Evolutionary conservation across 2,113 vertebrate species (phyloP).

Genomic region (Otolemur garnettii): DNA sequence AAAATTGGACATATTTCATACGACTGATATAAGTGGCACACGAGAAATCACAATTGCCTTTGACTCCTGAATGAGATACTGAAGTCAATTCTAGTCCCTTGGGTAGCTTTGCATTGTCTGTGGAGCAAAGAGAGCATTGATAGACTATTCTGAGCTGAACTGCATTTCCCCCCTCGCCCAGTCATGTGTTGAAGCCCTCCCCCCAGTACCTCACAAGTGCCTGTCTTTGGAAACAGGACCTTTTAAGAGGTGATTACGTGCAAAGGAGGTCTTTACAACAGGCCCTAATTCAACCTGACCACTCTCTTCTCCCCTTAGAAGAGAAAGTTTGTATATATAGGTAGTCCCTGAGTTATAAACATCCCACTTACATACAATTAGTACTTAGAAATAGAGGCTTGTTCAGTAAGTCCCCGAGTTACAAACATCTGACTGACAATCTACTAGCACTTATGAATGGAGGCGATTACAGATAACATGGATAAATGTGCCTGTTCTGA

Average conservation of each 20-base stretch:
- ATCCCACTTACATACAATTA: too few species aligned
- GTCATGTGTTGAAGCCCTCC: not conserved
- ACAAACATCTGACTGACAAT: too few species aligned
- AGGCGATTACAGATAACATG: too few species aligned
- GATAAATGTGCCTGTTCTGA: too few species aligned
- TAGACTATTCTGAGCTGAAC: not conserved
- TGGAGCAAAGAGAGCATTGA: not conserved
- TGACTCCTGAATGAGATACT: not conserved
- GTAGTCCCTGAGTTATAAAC: too few species aligned
- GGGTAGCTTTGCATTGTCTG: conserved; percentile 18
- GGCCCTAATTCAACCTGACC: not conserved
- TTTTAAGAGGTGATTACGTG: not conserved
- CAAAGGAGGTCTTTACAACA: not conserved
- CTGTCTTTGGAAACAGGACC: not conserved
- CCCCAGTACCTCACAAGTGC: not conserved
- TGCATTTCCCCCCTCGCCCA: not conserved
- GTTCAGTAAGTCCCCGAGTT: too few species aligned
- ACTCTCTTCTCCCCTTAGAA: not conserved
- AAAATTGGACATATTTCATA: not conserved
- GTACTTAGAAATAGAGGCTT: too few species aligned
- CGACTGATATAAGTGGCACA: not conserved
- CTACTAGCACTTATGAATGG: too few species aligned
- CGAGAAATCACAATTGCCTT: conserved; percentile 15
- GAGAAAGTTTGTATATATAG: not conserved
- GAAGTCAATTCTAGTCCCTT: conserved; percentile 20